Base-by-base conservation (phyloP, 2,113 vertebrate genomes). In the Casuarius casuarius region DNA sequence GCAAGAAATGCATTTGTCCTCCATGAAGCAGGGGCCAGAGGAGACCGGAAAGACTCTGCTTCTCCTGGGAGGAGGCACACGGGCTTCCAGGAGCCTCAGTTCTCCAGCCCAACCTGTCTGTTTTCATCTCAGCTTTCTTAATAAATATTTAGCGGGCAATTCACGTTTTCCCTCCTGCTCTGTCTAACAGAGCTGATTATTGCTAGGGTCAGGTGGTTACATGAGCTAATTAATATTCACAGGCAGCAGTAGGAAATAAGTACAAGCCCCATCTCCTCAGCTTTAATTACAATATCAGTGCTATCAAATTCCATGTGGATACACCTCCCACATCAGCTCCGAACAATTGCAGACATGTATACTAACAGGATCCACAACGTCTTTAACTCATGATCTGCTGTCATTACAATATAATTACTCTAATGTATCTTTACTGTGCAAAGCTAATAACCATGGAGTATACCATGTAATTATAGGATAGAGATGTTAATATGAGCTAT, bases 351-450 rank as follows among this genome's bases (percentile, higher is more conserved):
- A 86, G 90, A 96, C 79, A 70, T 91, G 86, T 94, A 17, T 74
- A 63, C 68, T 82, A 94, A 87, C 88, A 92, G 65, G 77, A 92
- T 83, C 87, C 54, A 44, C 88, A 83, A 56, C 84, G 88, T 93
- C 94, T 94, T 95, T 97, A 96, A 96, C 96, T 96, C 94, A 42
- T 95, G 95, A 95, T 96, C 96, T 93, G 93, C 96, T 97, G 96
- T 96, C 95, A 97, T 97, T 94, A 96, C 80, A 59, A 75, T 80
- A 44, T 97, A 96, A 97, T 97, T 96, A 97, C 91, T 90, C 88
- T 91, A 95, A 97, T 94, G 92, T 78, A 90, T 97, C 96, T 96
- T 97, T 92, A 72, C 96, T 80, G 46, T 56, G 66, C 82, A 91
- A 67, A 94, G 66, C 78, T 83, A 86, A 75, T 86, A 95, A 38